Percentiles rank a stretch among this genome's conserved stretches.
Evolutionary conservation across 37 sponge, comb jelly and placozoan species (phyloP).

Genomic region (Oopsacas minuta): DNA sequence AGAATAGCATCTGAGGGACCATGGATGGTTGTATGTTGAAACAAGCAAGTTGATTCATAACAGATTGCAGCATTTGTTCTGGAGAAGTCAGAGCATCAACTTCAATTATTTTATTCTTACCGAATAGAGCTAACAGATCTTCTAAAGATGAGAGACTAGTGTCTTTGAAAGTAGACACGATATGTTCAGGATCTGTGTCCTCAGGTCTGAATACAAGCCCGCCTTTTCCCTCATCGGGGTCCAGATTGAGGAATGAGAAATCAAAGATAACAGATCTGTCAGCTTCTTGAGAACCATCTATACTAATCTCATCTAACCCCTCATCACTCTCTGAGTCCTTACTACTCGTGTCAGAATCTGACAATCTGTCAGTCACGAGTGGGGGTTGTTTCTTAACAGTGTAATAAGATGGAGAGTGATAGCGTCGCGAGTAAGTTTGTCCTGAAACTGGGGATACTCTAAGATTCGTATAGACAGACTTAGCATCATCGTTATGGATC

Average conservation of each 20-base stretch:
- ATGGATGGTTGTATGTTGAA: neutral
- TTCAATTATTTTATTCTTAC: neutral
- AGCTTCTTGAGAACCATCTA: neutral
- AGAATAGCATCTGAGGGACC: neutral
- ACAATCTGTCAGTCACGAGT: neutral
- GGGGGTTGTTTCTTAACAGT: neutral
- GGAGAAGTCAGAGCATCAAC: neutral
- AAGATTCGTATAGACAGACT: neutral
- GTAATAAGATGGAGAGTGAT: neutral
- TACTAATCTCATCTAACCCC: neutral
- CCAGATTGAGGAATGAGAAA: neutral
- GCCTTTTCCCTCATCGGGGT: neutral
- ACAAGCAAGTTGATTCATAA: neutral
- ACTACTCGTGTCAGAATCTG: neutral
- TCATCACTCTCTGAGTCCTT: neutral
- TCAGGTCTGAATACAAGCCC: neutral
- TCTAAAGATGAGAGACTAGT: neutral
- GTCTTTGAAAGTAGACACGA: slow-evolving; percentile 2
- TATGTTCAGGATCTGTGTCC: neutral
- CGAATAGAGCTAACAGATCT: neutral
- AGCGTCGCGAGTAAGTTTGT: neutral
- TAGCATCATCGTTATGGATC: slow-evolving; percentile 25
- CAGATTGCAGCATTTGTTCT: neutral
- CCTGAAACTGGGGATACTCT: neutral
- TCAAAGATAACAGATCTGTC: neutral